A percentile compares a stretch with the other conserved stretches of the same genome.
phyloP scores from a whole-genome alignment of 2,888 invertebrate species.

The Chymomyza caudatula region DNA sequence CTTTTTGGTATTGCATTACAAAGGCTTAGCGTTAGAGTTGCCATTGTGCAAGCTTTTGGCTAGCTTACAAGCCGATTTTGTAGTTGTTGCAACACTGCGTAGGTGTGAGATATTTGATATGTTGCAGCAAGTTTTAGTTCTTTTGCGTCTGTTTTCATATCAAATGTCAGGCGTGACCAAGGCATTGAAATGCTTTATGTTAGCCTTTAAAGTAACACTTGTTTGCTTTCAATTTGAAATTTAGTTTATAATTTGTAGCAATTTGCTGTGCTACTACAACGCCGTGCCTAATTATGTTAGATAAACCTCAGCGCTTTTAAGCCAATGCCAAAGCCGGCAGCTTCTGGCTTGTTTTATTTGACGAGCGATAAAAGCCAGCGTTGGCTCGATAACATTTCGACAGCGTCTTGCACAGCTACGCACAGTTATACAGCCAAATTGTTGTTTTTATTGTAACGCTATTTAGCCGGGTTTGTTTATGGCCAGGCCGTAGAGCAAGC shows the following conservation, averaged over 20 bases:
- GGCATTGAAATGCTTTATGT: neutral
- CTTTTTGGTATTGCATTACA: conserved; percentile 66
- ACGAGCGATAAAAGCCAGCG: conserved; percentile 18
- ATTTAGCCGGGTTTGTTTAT: conserved; percentile 58
- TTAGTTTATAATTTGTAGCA: neutral
- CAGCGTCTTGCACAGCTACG: conserved; percentile 28
- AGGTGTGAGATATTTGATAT: conserved; percentile 67
- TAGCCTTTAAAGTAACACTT: neutral
- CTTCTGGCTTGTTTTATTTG: neutral
- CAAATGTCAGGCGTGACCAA: neutral
- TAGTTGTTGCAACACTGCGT: conserved; percentile 29
- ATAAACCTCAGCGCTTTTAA: neutral
- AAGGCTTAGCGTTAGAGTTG: neutral
- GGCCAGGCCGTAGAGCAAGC: conserved; percentile 21
- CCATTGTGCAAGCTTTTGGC: conserved; percentile 63
- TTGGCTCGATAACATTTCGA: conserved; percentile 43
- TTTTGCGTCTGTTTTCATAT: neutral
- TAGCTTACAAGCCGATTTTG: conserved; percentile 30
- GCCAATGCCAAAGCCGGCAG: neutral
- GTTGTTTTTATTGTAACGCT: no score
- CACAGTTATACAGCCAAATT: no score
- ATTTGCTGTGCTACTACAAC: neutral
- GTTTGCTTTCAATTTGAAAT: conserved; percentile 11
- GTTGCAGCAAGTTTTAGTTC: neutral
- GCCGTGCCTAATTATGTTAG: neutral